Percentiles rank a stretch among this genome's conserved stretches.
Evolutionary conservation across 2,113 vertebrate genomes (phyloP).

Genomic region (Lagopus leucura): DNA sequence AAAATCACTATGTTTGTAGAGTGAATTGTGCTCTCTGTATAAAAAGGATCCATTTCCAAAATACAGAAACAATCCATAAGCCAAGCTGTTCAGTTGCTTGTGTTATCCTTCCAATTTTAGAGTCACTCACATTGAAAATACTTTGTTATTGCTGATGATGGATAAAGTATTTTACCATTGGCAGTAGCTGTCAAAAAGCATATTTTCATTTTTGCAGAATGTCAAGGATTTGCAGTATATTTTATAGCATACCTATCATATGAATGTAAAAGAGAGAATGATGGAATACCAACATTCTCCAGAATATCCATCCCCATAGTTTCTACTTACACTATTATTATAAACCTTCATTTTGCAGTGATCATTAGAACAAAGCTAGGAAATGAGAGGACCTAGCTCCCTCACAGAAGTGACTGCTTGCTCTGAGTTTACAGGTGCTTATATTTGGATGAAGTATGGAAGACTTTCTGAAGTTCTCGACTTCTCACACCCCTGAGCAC

Average conservation of each 20-base stretch:
- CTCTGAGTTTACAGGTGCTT: not conserved
- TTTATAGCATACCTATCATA: not conserved
- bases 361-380: not conserved
- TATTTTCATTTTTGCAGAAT: not conserved
- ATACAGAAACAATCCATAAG: not conserved
- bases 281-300: not conserved
- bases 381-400: not conserved
- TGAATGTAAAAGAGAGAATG: not conserved
- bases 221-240: not conserved
- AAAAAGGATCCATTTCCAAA: not conserved
- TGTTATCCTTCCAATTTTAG: not conserved
- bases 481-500: not conserved
- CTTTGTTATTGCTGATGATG: not conserved
- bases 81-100: not conserved
- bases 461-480: not conserved
- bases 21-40: not conserved
- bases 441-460: not conserved
- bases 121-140: not conserved
- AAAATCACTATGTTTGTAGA: not conserved
- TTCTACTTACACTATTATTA: not conserved
- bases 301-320: not conserved
- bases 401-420: not conserved
- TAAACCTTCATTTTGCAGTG: not conserved
- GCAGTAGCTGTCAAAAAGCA: constrained; percentile 17
- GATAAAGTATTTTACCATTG: not conserved